Conservation (phyloP, 2,113 vertebrate species). For the Ciconia maguari region DNA sequence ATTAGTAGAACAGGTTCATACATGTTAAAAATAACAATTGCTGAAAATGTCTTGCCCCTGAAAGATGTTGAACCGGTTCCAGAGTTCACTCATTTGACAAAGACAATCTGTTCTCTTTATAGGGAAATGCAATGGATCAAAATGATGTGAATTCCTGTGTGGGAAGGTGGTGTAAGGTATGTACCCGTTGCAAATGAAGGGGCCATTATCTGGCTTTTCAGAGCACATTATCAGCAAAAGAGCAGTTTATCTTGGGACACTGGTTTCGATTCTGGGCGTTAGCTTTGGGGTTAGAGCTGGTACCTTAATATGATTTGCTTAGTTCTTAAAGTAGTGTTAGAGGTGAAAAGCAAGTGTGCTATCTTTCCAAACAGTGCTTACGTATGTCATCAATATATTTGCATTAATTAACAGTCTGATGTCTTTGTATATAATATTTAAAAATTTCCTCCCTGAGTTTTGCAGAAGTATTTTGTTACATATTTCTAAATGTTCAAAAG, state of each 20-base stretch:
- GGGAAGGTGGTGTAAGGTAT: not conserved
- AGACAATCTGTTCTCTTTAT: not conserved
- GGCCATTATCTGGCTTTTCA: not conserved
- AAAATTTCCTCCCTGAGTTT: not conserved
- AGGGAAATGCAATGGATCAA: not conserved
- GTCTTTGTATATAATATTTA: not conserved
- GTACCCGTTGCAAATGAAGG: not conserved
- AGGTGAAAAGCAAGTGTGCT: not conserved
- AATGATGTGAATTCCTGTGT: not conserved
- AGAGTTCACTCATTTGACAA: not conserved
- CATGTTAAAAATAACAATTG: slow-evolving; percentile 16
- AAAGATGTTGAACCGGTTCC: not conserved
- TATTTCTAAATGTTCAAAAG: not conserved
- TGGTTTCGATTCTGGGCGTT: not conserved
- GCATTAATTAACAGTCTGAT: not conserved
- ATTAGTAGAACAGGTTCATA: not conserved
- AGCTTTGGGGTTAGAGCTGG: not conserved
- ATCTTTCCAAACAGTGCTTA: not conserved
- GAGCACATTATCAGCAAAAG: not conserved
- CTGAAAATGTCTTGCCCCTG: not conserved
- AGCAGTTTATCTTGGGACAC: not conserved
- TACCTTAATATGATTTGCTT: not conserved
- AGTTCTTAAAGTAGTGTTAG: not conserved
- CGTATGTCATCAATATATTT: not conserved
- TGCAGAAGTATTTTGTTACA: not conserved